A percentile compares a stretch with the other conserved stretches of the same genome.
These are phyloP conservation scores for Phalanger gymnotis DNA, from an alignment of 2,797 vertebrate species.

Conservation along the genomic window DNA sequence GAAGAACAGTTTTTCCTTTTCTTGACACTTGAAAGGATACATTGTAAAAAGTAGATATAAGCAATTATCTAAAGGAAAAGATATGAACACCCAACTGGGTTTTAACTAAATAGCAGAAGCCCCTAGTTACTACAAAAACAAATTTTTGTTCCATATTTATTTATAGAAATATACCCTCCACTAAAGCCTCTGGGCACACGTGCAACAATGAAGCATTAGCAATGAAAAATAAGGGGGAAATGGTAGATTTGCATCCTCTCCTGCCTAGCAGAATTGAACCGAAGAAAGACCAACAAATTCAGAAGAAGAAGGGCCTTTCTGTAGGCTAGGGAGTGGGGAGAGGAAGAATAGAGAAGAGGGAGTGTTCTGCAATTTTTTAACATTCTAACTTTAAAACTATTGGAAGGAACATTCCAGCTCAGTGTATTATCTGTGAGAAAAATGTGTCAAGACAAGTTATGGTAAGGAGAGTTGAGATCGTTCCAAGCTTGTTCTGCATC, in stretches of 20 bases:
- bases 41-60: neutral
- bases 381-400: neutral
- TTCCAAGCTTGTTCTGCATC: neutral
- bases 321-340: neutral
- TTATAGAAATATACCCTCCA: neutral
- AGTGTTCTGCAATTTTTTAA: neutral
- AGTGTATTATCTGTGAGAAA: neutral
- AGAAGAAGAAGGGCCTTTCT: neutral
- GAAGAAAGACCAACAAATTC: neutral
- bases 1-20: neutral
- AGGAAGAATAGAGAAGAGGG: neutral
- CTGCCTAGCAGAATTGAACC: neutral
- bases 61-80: slow-evolving; percentile 8
- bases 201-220: neutral
- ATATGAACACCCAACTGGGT: neutral
- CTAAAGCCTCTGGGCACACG: neutral
- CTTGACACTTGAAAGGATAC: neutral
- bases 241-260: neutral
- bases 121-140: neutral
- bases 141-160: neutral
- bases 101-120: slow-evolving; percentile 13
- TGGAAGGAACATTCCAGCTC: neutral
- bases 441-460: neutral
- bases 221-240: neutral
- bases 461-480: neutral